phyloP scores from a whole-genome alignment of 2,888 invertebrate genomes.

The Lepidochitona cinerea region DNA sequence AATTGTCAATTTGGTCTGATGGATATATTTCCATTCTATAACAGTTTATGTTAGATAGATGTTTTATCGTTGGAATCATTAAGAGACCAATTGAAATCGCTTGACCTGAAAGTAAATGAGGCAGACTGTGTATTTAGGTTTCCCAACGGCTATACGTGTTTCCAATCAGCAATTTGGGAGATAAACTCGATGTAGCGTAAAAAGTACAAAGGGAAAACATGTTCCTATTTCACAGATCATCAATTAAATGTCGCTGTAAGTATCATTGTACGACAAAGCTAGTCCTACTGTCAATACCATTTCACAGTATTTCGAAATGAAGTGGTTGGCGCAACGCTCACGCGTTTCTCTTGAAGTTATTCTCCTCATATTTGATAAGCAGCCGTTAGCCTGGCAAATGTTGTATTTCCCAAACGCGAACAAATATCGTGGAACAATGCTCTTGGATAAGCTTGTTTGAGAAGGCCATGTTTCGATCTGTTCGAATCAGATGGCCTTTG shows the following conservation, averaged over 20 bases:
- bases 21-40: too few species aligned
- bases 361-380: neutral
- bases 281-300: neutral
- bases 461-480: too few species aligned
- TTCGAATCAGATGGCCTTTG: too few species aligned
- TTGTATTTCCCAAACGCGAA: neutral
- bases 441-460: neutral
- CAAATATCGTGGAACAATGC: slow-evolving; percentile 2
- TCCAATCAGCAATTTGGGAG: neutral
- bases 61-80: too few species aligned
- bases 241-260: neutral
- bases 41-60: too few species aligned
- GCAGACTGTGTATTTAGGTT: neutral
- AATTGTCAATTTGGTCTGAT: too few species aligned
- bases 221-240: neutral
- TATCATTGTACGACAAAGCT: neutral
- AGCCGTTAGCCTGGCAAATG: neutral
- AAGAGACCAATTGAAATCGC: too few species aligned
- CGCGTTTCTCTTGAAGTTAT: neutral
- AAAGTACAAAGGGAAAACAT: neutral
- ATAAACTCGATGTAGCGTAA: neutral
- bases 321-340: neutral
- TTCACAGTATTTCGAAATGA: neutral
- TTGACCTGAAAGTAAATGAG: neutral
- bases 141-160: neutral